phyloP scores from a whole-genome alignment of 2,797 vertebrate species.

The Odontamblyopus rebecca region DNA sequence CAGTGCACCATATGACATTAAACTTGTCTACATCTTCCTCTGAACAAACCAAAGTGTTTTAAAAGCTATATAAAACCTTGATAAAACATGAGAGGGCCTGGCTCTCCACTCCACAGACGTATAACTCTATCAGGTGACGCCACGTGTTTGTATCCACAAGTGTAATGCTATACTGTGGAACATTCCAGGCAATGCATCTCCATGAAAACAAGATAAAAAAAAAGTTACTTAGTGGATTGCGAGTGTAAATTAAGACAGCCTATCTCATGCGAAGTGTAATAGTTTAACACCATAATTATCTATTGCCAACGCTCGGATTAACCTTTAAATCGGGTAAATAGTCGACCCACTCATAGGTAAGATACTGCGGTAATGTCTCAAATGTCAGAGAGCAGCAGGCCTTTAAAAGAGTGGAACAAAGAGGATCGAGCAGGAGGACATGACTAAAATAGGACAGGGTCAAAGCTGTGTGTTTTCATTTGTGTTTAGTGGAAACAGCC shows the following conservation, averaged over 20 bases:
- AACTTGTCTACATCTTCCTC: too few species aligned
- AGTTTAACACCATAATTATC: constrained; percentile 25
- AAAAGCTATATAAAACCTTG: too few species aligned
- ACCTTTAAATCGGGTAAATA: constrained; percentile 32
- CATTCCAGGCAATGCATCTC: neutral
- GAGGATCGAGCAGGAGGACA: constrained; percentile 38
- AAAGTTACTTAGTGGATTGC: neutral
- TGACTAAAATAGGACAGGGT: constrained; percentile 76
- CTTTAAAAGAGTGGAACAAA: constrained; percentile 61
- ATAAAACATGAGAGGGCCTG: too few species aligned
- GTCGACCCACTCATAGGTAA: constrained; percentile 24
- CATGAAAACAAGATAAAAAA: neutral
- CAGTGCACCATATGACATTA: neutral
- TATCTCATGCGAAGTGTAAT: constrained; percentile 5
- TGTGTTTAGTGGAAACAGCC: constrained; percentile 75
- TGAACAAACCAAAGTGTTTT: too few species aligned
- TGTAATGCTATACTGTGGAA: too few species aligned
- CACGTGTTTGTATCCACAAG: neutral
- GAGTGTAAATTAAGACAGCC: neutral
- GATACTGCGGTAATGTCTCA: constrained; percentile 37
- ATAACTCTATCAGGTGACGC: too few species aligned
- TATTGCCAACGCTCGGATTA: constrained; percentile 23
- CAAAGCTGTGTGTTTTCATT: constrained; percentile 61
- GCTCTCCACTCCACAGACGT: too few species aligned
- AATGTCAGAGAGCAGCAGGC: constrained; percentile 20